These are phyloP conservation scores for Bombus haemorrhoidalis DNA, from an alignment of 1,140 invertebrate species.

Conservation along the genomic window DNA sequence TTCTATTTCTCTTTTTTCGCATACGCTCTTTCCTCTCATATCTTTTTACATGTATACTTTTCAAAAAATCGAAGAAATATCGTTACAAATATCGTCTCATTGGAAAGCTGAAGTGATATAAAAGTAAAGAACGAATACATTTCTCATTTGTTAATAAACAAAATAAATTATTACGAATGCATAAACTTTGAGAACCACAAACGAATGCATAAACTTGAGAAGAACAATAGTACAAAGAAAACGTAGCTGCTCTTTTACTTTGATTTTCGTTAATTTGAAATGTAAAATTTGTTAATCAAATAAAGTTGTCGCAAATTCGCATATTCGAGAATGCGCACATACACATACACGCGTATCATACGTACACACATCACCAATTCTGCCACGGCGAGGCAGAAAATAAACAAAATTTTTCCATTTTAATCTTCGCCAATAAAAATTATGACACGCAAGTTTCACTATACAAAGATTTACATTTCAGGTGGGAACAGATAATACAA, in stretches of 20 bases:
- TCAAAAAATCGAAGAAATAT: not conserved
- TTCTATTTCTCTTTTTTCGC: not conserved
- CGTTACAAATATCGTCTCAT: not conserved
- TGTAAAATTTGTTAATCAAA: not conserved
- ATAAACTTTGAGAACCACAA: not conserved
- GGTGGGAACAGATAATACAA: not conserved
- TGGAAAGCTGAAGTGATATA: not conserved
- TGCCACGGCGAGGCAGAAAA: not conserved
- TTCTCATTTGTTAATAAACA: not conserved
- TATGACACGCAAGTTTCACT: not conserved
- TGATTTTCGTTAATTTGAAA: not conserved
- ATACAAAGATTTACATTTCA: slow-evolving; percentile 41
- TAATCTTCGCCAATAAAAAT: not conserved
- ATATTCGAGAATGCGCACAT: not conserved
- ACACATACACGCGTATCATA: not conserved
- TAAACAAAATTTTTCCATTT: not conserved
- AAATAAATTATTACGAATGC: not conserved
- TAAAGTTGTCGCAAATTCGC: not conserved
- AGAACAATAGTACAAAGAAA: not conserved
- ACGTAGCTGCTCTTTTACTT: not conserved
- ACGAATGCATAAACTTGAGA: not conserved
- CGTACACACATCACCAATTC: not conserved
- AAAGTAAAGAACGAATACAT: not conserved
- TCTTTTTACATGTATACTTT: slow-evolving; percentile 19
- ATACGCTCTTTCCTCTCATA: not conserved